Evolutionary conservation across 2,888 invertebrate species (phyloP), one percentile per base, ranked within the genome.

Genomic region (Caradrina clavipalpis): DNA sequence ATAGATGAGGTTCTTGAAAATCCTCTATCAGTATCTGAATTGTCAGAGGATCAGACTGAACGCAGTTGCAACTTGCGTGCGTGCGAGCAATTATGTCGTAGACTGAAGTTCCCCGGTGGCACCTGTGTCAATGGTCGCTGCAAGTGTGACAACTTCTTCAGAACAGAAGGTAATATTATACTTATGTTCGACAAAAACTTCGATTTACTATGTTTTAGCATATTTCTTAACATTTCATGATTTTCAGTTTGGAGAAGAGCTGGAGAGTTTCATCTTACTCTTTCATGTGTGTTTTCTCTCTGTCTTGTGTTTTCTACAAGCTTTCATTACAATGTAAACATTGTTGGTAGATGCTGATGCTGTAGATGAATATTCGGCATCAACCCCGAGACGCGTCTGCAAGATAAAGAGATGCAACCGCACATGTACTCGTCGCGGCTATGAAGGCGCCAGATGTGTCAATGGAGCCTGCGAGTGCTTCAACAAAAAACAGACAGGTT

Each of bases 111-210:
- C 39, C 8, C 65, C 3, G 49, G 65, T 17, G 77, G 75, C 11
- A 19, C 42, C 6, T 77, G 77, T 17, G 49, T 62, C 26, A 60
- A 69, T 21, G 63, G 31, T 8, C 51, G 21, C 22, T 70, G 69
- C 47, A 56, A 53, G 8, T 78, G 67, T 17, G 47, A 69, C 45
- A 54, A 53, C 22, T 72, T 56, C 21, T 50, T 64, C 31, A 35
- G 8, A 17, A 26, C 64, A 60, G 31, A 73, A 78, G 80, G 68
- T 65, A 21, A 26, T 39, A 51, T 31, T 31, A 31, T 31, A 31
- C 31, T 31, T 26, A 26, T 26, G 8, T 10, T 39, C 15, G 5
- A 26, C 5, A 26, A 26, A 5, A 26, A 26, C 26, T 26, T 45
- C 10, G 6, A 5, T 5, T 31, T 31, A 31, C 6, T 31, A 26